phyloP scores from a whole-genome alignment of 1,140 invertebrate genomes.

The Euschistus heros region DNA sequence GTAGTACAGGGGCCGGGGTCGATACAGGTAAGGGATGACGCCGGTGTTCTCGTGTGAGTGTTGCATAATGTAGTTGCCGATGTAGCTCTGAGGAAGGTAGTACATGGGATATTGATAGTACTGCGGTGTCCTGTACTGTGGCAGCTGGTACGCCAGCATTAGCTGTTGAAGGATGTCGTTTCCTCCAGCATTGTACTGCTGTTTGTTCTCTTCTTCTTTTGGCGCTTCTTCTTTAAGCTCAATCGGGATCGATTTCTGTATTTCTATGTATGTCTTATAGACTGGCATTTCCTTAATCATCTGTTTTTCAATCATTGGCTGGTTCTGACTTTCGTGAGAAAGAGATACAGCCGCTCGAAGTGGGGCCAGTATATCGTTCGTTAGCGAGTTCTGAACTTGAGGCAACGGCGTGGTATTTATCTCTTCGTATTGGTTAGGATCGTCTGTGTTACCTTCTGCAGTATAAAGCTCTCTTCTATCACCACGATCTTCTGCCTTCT shows the following conservation, averaged over 20 bases:
- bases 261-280: conserved; percentile 27
- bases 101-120: conserved; percentile 17
- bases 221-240: conserved; percentile 24
- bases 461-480: neutral
- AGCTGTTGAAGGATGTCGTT: conserved; percentile 24
- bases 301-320: conserved; percentile 27
- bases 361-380: conserved; percentile 35
- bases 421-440: neutral
- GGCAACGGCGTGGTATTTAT: neutral
- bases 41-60: conserved; percentile 23
- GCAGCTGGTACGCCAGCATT: conserved; percentile 17
- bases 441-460: neutral
- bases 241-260: conserved; percentile 29
- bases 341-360: conserved; percentile 39
- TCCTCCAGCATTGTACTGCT: neutral
- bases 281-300: conserved; percentile 23
- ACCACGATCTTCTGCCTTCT: conserved; percentile 6
- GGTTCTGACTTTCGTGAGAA: conserved; percentile 32
- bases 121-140: neutral
- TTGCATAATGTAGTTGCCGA: conserved; percentile 23
- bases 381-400: conserved; percentile 15
- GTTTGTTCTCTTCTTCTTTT: neutral
- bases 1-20: neutral
- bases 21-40: neutral
- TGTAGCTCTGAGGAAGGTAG: conserved; percentile 18